Evolutionary conservation across 2,113 vertebrate species (phyloP).

Genomic region (Rhea americana): DNA sequence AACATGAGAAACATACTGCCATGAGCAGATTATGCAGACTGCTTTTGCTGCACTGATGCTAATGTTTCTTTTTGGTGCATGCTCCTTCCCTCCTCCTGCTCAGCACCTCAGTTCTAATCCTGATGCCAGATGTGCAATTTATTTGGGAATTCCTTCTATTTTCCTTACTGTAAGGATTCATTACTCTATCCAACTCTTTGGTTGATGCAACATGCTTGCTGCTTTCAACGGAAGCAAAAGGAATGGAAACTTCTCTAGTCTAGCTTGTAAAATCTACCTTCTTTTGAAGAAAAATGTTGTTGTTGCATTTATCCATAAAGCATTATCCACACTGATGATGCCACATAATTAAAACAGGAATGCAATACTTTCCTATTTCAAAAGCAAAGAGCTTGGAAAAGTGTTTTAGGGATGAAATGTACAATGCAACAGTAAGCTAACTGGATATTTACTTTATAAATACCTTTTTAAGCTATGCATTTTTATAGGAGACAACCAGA

Average conservation of each 20-base stretch:
- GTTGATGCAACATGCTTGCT: not conserved
- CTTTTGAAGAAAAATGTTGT: not conserved
- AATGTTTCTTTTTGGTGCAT: not conserved
- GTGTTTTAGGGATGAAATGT: not conserved
- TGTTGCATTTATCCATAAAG: not conserved
- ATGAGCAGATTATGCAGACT: not conserved
- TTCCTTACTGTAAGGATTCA: not conserved
- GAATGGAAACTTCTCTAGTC: not conserved
- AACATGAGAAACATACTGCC: not conserved
- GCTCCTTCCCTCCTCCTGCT: not conserved
- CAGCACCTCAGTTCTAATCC: not conserved
- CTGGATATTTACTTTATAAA: not conserved
- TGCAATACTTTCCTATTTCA: not conserved
- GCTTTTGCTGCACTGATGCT: not conserved
- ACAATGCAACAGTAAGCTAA: not conserved
- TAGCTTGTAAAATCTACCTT: not conserved
- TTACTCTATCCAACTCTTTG: not conserved
- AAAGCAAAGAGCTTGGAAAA: not conserved
- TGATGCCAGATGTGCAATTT: not conserved
- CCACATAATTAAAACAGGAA: not conserved
- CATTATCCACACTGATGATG: not conserved
- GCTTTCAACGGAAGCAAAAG: not conserved
- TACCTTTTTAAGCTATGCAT: not conserved
- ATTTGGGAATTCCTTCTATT: not conserved
- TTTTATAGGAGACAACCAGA: not conserved